Base-by-base conservation (phyloP, 2,888 invertebrate species). In the Blastobasis adustella region DNA sequence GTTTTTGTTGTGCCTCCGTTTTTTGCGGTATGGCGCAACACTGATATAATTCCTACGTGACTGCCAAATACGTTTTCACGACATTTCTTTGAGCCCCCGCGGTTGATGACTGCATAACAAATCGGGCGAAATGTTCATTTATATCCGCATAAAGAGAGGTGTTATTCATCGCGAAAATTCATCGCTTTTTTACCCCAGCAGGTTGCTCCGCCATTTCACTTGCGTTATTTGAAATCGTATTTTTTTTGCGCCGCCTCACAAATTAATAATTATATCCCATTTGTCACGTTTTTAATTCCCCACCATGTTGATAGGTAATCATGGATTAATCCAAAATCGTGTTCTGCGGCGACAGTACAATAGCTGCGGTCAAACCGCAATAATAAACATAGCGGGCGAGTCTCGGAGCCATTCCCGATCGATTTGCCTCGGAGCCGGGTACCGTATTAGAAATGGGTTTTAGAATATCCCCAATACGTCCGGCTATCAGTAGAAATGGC, bases 61-160 rank as follows among this genome's bases (percentile, higher is more conserved):
- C 43, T 45, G 23, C 23, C 1, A 55, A 52, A 48, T 42, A 5
- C 7, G 49, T 48, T 37, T 53, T 54, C 39, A 46, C 51, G 52
- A 54, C 55, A 58, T 47, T 55, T 53, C 52, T 63, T 59, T 61
- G 58, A 59, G 52, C 53, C 54, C 51, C 50, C 58, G 70, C 58
- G 71, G 63, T 58, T 67, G 63, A 65, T 69, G 73, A 76, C 78
- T 73, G 73, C 68, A 71, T 73, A 78, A 79, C 79, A 71, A 80
- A 80, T 79, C 79, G 79, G 76, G 47, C 74, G 61, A 67, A 66
- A 23, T 23, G 23, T 23, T 23, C 23, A 23, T 23, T 62, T 62
- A 51, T 68, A 70, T 23, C 23, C 23, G 23, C 23, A 23, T 23
- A 23, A 23, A 23, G 23, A 23, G 23, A 23, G 23, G 23, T 23